Evolutionary conservation across 2,888 invertebrate genomes (phyloP).

Genomic region (Gymnocheta viridis): DNA sequence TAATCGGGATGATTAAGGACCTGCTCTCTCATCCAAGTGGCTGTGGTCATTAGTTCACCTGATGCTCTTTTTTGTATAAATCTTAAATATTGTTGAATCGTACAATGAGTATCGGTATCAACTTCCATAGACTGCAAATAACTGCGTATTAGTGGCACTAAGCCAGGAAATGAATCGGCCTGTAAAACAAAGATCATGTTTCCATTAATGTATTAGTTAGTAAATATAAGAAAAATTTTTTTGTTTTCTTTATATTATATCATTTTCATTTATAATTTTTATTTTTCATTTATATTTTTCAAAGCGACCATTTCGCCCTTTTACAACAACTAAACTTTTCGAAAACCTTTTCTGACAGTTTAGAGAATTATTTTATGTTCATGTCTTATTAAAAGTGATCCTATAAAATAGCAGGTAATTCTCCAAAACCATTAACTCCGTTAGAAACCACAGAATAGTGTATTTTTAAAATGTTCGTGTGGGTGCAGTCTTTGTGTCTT

Average conservation of each 20-base stretch:
- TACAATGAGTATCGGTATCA: constrained; percentile 98
- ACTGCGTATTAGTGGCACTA: constrained; percentile 95
- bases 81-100: constrained; percentile 96
- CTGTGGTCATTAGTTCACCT: constrained; percentile 95
- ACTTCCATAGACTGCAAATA: constrained; percentile 98
- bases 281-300: too few species aligned
- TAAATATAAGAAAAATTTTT: neutral
- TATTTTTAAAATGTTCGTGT: too few species aligned
- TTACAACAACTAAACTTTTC: too few species aligned
- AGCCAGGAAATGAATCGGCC: constrained; percentile 95
- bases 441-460: too few species aligned
- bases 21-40: constrained; percentile 96
- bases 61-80: constrained; percentile 93
- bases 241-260: neutral
- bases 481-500: too few species aligned
- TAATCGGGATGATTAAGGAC: constrained; percentile 94
- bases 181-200: constrained; percentile 48
- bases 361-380: too few species aligned
- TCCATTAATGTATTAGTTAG: neutral
- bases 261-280: too few species aligned
- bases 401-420: too few species aligned
- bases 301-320: too few species aligned
- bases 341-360: too few species aligned
- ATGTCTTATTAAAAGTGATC: too few species aligned
- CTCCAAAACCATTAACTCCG: too few species aligned